Evolutionary conservation across 1,140 invertebrate species (phyloP).

Genomic region (Nasonia longicornis): DNA sequence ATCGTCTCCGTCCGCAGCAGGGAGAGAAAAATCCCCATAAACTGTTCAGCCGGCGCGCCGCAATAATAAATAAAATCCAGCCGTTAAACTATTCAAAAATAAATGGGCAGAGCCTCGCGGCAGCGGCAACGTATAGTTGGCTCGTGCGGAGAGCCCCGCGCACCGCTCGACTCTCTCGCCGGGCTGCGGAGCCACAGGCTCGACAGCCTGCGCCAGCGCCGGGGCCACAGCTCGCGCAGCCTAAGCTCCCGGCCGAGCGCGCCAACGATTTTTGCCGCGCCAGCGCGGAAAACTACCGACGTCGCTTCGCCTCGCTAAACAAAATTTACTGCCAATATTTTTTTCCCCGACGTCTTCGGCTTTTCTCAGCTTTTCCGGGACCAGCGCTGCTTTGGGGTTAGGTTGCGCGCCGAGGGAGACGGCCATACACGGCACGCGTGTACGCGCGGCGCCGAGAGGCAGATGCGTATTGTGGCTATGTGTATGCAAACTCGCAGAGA

Average conservation of each 20-base stretch:
- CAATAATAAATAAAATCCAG: slow-evolving; percentile 28
- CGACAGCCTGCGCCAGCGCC: slow-evolving; percentile 26
- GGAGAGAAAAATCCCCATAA: not conserved
- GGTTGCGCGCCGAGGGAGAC: not conserved
- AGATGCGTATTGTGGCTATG: not conserved
- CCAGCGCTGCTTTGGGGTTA: not conserved
- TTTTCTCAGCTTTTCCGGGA: not conserved
- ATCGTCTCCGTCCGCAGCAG: not conserved
- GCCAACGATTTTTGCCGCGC: slow-evolving; percentile 34
- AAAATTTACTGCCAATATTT: not conserved
- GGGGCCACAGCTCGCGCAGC: slow-evolving; percentile 41
- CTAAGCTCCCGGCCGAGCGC: slow-evolving; percentile 38
- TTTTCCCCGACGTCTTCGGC: not conserved
- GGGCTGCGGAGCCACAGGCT: slow-evolving; percentile 39
- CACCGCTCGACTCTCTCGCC: slow-evolving; percentile 7
- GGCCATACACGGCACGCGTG: not conserved
- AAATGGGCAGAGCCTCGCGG: slow-evolving; percentile 28
- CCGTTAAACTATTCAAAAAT: slow-evolving; percentile 36
- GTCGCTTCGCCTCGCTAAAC: not conserved
- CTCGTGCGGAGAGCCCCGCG: slow-evolving; percentile 6
- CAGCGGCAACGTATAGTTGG: slow-evolving; percentile 13
- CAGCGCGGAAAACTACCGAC: slow-evolving; percentile 20
- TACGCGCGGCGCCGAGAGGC: not conserved
- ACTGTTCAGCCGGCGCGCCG: not conserved
- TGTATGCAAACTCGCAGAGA: not conserved